Conservation (phyloP, 2,113 vertebrate genomes). For the Etheostoma spectabile region DNA sequence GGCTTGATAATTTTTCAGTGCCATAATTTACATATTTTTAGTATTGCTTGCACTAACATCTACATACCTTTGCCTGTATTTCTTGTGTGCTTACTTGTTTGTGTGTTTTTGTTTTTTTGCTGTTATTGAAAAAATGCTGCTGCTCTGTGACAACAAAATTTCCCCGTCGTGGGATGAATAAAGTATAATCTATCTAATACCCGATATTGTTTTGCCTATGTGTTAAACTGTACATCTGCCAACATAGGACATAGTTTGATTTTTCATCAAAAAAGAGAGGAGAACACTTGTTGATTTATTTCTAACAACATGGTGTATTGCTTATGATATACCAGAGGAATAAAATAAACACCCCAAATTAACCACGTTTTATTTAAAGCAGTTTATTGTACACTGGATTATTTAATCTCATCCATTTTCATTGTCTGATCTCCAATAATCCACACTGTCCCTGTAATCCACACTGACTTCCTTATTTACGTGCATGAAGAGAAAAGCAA, state of each 20-base stretch:
- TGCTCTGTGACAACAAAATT: too few species aligned
- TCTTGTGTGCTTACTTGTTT: too few species aligned
- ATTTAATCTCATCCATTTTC: neutral
- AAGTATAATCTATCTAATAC: too few species aligned
- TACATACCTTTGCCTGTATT: neutral
- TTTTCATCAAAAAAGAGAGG: neutral
- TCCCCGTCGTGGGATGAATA: too few species aligned
- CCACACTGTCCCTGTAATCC: neutral
- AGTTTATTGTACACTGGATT: neutral
- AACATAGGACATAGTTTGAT: neutral
- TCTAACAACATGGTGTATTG: neutral
- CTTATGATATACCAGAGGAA: neutral
- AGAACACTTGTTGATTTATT: conserved; percentile 1
- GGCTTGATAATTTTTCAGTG: conserved; percentile 1
- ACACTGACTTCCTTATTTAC: neutral
- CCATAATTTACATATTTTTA: neutral
- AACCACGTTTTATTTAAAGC: neutral
- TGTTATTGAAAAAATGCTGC: too few species aligned
- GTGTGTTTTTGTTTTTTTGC: too few species aligned
- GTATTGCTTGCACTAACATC: neutral
- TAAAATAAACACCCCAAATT: neutral
- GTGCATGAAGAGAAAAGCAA: neutral
- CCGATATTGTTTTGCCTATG: neutral
- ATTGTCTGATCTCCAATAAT: neutral
- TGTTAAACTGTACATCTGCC: neutral